A percentile compares a stretch with the other conserved stretches of the same genome.
Evolutionary conservation across 1,140 invertebrate genomes (phyloP).

Genomic region (Melanaphis sacchari): DNA sequence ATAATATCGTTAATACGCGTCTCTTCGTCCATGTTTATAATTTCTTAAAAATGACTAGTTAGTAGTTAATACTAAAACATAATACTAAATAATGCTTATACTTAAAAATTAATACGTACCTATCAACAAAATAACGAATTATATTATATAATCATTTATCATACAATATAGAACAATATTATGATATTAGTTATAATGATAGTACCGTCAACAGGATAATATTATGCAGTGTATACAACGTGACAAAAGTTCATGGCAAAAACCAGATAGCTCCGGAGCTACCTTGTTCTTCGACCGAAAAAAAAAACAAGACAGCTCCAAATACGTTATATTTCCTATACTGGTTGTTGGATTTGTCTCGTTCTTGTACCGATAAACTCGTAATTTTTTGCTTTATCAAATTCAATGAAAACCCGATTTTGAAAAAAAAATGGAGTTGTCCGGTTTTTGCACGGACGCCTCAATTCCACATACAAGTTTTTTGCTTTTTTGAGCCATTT

Average conservation of each 20-base stretch:
- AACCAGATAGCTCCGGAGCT: too few relatives aligned
- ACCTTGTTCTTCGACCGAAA: too few relatives aligned
- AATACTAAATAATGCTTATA: neutral
- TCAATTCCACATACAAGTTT: neutral
- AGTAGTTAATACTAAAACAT: neutral
- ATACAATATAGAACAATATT: conserved; percentile 4
- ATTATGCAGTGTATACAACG: neutral
- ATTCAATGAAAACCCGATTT: too few relatives aligned
- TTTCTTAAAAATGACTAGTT: neutral
- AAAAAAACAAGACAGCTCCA: too few relatives aligned
- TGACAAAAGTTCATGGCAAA: neutral
- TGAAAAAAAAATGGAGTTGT: neutral
- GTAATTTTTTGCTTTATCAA: too few relatives aligned
- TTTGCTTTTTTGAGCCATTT: too few relatives aligned
- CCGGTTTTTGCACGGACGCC: neutral
- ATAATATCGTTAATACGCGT: neutral
- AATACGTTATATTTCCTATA: too few relatives aligned
- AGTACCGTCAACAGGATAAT: neutral
- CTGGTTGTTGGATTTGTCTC: too few relatives aligned
- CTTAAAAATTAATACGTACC: too few relatives aligned
- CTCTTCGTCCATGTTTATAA: neutral
- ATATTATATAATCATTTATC: neutral
- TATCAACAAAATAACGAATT: neutral
- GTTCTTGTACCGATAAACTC: too few relatives aligned
- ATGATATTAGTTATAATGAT: conserved; percentile 12